Evolutionary conservation across 1,140 invertebrate genomes (phyloP).

Genomic region (Drosophila pseudoobscura): DNA sequence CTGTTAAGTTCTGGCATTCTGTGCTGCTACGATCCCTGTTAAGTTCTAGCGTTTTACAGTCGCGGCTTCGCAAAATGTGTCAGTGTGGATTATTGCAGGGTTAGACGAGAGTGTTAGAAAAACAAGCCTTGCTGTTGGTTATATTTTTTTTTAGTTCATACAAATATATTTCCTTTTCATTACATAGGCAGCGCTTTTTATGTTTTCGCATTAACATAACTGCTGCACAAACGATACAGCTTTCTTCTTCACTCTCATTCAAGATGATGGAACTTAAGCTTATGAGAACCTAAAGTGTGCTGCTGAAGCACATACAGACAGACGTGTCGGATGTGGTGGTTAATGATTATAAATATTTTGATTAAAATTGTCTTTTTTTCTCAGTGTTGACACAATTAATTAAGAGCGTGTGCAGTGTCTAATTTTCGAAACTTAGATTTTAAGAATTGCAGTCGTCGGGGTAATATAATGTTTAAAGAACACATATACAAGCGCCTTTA

Average conservation of each 20-base stretch:
- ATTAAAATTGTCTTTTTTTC: constrained; percentile 63
- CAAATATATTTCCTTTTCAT: constrained; percentile 74
- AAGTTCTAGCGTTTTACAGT: constrained; percentile 2
- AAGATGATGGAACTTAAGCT: constrained; percentile 42
- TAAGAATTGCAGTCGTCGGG: constrained; percentile 69
- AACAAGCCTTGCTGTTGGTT: constrained; percentile 51
- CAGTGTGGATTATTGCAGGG: constrained; percentile 32
- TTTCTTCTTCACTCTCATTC: constrained; percentile 45
- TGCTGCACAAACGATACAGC: constrained; percentile 59
- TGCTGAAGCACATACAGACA: constrained; percentile 56
- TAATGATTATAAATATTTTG: constrained; percentile 68
- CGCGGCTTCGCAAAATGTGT: constrained; percentile 12
- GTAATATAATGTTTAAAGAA: constrained; percentile 26
- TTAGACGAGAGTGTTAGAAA: constrained; percentile 50
- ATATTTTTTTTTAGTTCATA: constrained; percentile 69
- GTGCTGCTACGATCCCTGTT: background rate
- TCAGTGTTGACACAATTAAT: constrained; percentile 47
- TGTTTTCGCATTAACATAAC: constrained; percentile 78
- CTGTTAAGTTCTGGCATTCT: constrained; percentile 17
- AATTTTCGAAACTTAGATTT: constrained; percentile 48
- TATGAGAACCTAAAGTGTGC: constrained; percentile 40
- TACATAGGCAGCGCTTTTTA: constrained; percentile 69
- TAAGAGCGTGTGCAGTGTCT: constrained; percentile 19
- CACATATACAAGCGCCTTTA: constrained; percentile 41
- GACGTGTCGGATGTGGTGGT: constrained; percentile 44